These are phyloP conservation scores for Drosophila kambysellisi DNA, from an alignment of 2,888 invertebrate genomes.

Conservation along the genomic window DNA sequence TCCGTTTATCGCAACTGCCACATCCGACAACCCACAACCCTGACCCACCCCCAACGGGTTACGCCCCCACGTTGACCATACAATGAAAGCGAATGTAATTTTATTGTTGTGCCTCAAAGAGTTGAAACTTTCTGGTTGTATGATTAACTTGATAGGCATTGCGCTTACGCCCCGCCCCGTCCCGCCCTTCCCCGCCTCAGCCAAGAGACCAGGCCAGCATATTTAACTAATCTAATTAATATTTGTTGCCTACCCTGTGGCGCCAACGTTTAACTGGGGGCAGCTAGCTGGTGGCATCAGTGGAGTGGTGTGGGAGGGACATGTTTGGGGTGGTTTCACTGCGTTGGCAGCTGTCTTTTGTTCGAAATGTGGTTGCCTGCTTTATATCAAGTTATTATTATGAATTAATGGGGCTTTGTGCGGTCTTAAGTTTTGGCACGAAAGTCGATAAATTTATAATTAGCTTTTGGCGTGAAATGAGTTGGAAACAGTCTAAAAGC, in stretches of 20 bases:
- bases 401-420: constrained; percentile 66
- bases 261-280: constrained; percentile 7
- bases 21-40: background rate
- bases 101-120: constrained; percentile 15
- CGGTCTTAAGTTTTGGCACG: constrained; percentile 62
- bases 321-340: background rate
- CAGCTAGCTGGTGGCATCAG: background rate
- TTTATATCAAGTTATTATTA: constrained; percentile 64
- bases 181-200: constrained; percentile 3
- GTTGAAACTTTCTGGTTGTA: constrained; percentile 37
- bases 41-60: background rate
- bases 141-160: constrained; percentile 45
- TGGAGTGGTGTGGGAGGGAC: too few species aligned
- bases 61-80: constrained; percentile 1
- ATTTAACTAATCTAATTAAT: constrained; percentile 65
- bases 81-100: constrained; percentile 28
- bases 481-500: constrained; percentile 31
- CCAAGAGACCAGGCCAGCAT: constrained; percentile 35
- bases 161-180: constrained; percentile 20
- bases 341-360: background rate
- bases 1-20: background rate
- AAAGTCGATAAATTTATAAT: constrained; percentile 74
- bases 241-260: constrained; percentile 43
- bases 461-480: constrained; percentile 61
- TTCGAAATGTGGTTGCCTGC: constrained; percentile 31